A percentile compares a stretch with the other conserved stretches of the same genome.
These are phyloP conservation scores for Crocallis elinguaria DNA, from an alignment of 2,888 invertebrate genomes.

Conservation along the genomic window DNA sequence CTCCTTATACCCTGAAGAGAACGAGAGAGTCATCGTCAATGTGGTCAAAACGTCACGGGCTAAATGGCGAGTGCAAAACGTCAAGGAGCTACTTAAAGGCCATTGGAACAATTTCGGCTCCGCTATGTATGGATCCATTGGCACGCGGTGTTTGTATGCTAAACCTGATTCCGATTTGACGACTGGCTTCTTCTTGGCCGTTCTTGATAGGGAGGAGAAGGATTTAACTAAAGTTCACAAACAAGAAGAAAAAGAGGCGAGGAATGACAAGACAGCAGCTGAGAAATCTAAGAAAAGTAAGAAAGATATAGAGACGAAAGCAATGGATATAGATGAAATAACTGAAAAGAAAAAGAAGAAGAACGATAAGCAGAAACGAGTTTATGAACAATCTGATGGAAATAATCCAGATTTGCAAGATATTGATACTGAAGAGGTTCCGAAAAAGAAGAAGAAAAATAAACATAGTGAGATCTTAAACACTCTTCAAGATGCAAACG, in stretches of 20 bases:
- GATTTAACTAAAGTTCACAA: slow-evolving; percentile 57
- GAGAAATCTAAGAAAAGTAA: slow-evolving; percentile 15
- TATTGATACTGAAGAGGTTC: slow-evolving; percentile 23
- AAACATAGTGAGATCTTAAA: slow-evolving; percentile 29
- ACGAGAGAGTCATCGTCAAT: slow-evolving; percentile 94
- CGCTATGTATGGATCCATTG: slow-evolving; percentile 86
- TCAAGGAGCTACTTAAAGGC: slow-evolving; percentile 84
- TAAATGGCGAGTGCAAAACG: slow-evolving; percentile 87
- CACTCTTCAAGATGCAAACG: slow-evolving; percentile 1
- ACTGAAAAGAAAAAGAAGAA: slow-evolving; percentile 37
- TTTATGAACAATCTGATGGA: slow-evolving; percentile 6
- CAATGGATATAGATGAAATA: slow-evolving; percentile 10
- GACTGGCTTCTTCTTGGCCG: slow-evolving; percentile 98
- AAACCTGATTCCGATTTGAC: slow-evolving; percentile 91
- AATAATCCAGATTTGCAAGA: slow-evolving; percentile 1
- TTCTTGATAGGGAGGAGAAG: slow-evolving; percentile 88
- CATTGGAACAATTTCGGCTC: slow-evolving; percentile 90
- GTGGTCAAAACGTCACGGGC: slow-evolving; percentile 84
- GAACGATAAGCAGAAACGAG: slow-evolving; percentile 10
- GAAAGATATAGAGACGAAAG: background rate
- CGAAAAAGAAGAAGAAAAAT: slow-evolving; percentile 50
- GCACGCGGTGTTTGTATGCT: slow-evolving; percentile 91
- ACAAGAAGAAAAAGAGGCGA: slow-evolving; percentile 31
- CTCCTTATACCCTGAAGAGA: slow-evolving; percentile 95
- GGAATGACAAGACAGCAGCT: slow-evolving; percentile 11